Conservation (phyloP, 2,797 vertebrate genomes). For the Parambassis ranga region DNA sequence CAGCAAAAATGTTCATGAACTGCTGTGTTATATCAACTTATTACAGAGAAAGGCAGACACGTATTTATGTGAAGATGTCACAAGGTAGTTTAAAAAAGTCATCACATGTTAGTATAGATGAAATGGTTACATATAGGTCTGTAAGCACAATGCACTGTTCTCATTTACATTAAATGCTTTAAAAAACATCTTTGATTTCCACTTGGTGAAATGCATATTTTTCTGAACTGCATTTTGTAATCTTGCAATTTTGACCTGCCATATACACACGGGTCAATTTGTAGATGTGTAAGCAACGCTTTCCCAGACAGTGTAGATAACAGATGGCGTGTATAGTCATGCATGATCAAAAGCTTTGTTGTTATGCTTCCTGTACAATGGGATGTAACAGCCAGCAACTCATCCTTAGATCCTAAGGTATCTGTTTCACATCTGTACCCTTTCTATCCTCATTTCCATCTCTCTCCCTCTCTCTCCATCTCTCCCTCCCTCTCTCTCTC, state of each 20-base stretch:
- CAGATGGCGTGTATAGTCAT: slow-evolving; percentile 42
- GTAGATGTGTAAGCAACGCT: slow-evolving; percentile 22
- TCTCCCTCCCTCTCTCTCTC: background rate
- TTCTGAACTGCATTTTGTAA: background rate
- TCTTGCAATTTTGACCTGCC: slow-evolving; percentile 10
- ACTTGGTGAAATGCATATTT: background rate
- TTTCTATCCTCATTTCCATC: slow-evolving; percentile 26
- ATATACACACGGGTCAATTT: slow-evolving; percentile 25
- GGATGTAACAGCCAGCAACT: slow-evolving; percentile 32
- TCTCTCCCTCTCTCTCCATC: background rate
- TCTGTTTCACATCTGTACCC: slow-evolving; percentile 14
- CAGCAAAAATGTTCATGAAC: slow-evolving; percentile 33
- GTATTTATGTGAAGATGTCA: background rate
- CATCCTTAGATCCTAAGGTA: slow-evolving; percentile 22
- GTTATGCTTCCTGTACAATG: slow-evolving; percentile 27
- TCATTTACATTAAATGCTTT: background rate
- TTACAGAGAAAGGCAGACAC: slow-evolving; percentile 1
- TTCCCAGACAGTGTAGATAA: slow-evolving; percentile 30
- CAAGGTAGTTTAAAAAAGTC: background rate
- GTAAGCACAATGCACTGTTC: background rate
- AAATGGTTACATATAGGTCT: background rate
- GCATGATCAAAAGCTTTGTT: slow-evolving; percentile 44
- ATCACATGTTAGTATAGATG: background rate
- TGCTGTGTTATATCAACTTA: slow-evolving; percentile 14
- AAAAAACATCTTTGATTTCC: background rate